These are phyloP conservation scores for Catagonus wagneri DNA, from an alignment of 2,113 vertebrate genomes.

Conservation along the genomic window DNA sequence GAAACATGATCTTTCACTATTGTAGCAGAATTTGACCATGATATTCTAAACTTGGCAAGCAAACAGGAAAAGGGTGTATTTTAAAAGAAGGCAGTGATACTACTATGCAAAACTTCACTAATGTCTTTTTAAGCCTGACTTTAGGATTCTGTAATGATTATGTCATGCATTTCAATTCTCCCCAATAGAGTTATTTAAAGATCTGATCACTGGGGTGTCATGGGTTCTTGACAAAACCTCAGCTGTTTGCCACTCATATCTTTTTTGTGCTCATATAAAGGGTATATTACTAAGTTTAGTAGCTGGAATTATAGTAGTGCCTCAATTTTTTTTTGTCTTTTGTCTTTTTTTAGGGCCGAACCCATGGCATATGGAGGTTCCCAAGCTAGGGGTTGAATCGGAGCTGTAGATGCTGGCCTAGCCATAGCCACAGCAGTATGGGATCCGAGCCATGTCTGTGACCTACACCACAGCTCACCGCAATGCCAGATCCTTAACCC, in stretches of 20 bases:
- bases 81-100: background rate
- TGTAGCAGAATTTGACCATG: background rate
- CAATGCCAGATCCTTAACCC: too few relatives aligned
- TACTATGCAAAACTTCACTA: background rate
- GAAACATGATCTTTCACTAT: background rate
- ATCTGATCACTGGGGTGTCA: background rate
- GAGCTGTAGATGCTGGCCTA: too few relatives aligned
- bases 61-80: background rate
- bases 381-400: too few relatives aligned
- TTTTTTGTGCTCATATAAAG: background rate
- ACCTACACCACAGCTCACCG: too few relatives aligned
- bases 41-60: background rate
- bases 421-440: too few relatives aligned
- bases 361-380: too few relatives aligned
- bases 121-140: background rate
- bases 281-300: background rate
- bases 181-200: background rate
- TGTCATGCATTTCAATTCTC: background rate
- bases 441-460: too few relatives aligned
- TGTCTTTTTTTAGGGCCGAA: too few relatives aligned
- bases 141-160: background rate
- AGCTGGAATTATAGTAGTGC: background rate
- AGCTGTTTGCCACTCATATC: background rate
- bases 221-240: fast-evolving
- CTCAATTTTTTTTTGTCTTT: too few relatives aligned